Evolutionary conservation across 2,113 vertebrate genomes (phyloP).

Genomic region (Sander vitreus): DNA sequence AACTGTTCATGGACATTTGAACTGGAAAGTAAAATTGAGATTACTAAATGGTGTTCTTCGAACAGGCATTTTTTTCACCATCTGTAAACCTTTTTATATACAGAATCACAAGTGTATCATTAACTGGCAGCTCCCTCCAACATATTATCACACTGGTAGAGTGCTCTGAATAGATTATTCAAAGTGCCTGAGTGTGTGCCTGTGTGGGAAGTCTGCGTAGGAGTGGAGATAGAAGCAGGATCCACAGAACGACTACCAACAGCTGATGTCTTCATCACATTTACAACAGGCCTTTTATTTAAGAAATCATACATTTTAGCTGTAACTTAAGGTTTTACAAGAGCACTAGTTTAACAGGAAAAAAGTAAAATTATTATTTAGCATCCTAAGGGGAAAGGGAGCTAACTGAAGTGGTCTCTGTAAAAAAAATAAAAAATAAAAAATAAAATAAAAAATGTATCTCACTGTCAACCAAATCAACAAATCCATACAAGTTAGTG

Average conservation of each 20-base stretch:
- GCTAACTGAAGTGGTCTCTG: background rate
- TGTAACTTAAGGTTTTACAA: conserved; percentile 30
- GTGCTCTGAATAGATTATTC: conserved; percentile 78
- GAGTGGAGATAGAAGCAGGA: conserved; percentile 65
- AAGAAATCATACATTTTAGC: conserved; percentile 35
- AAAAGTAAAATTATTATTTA: background rate
- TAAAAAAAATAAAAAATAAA: no score
- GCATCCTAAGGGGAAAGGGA: background rate
- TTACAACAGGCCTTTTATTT: conserved; percentile 48
- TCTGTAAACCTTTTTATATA: conserved; percentile 61
- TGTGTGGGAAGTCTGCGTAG: conserved; percentile 76
- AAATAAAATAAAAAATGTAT: no score
- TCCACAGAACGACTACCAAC: conserved; percentile 47
- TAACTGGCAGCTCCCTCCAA: conserved; percentile 70
- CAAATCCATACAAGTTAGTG: background rate
- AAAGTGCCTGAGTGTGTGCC: conserved; percentile 71
- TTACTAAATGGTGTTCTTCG: conserved; percentile 32
- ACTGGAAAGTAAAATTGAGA: conserved; percentile 29
- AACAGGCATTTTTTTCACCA: conserved; percentile 12
- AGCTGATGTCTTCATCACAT: conserved; percentile 65
- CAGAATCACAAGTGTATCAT: conserved; percentile 75
- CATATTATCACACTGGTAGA: conserved; percentile 70
- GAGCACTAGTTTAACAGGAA: background rate
- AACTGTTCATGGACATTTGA: background rate
- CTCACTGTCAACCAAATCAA: background rate